Percentiles rank a stretch among this genome's conserved stretches.
Evolutionary conservation across 2,888 invertebrate species (phyloP).

Genomic region (Drosophila monieri): DNA sequence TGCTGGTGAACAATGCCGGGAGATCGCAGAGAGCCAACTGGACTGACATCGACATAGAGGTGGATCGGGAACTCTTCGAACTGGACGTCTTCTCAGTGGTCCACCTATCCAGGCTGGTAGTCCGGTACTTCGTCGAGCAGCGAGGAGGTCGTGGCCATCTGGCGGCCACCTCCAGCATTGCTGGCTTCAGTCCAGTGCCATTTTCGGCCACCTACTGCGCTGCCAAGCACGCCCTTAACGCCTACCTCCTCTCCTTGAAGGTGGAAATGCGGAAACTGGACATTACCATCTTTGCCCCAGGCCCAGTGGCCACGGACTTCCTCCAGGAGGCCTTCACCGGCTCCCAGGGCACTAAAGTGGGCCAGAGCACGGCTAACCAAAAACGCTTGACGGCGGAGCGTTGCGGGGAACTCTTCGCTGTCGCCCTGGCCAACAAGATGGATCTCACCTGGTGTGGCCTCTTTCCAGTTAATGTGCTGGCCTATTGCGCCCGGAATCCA

Average conservation of each 20-base stretch:
- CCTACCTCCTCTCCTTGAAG: constrained; percentile 89
- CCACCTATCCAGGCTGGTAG: constrained; percentile 88
- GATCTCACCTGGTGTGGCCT: constrained; percentile 89
- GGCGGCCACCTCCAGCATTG: constrained; percentile 90
- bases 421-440: constrained; percentile 86
- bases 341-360: constrained; percentile 85
- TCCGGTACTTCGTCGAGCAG: constrained; percentile 86
- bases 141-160: constrained; percentile 86
- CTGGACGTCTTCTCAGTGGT: constrained; percentile 90
- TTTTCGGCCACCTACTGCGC: constrained; percentile 89
- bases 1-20: constrained; percentile 93
- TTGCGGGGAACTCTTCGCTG: constrained; percentile 86
- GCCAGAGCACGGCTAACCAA: constrained; percentile 82
- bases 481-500: constrained; percentile 87
- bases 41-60: constrained; percentile 88
- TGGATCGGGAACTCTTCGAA: constrained; percentile 90
- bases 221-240: constrained; percentile 91
- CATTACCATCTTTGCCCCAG: constrained; percentile 90
- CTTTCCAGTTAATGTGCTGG: constrained; percentile 86
- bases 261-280: constrained; percentile 85
- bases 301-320: constrained; percentile 90
- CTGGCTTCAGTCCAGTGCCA: constrained; percentile 88
- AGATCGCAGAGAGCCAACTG: constrained; percentile 90
- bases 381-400: constrained; percentile 86
- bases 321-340: constrained; percentile 89